phyloP scores from a whole-genome alignment of 2,888 invertebrate species.

The Lepidocyrtoides sp. region DNA sequence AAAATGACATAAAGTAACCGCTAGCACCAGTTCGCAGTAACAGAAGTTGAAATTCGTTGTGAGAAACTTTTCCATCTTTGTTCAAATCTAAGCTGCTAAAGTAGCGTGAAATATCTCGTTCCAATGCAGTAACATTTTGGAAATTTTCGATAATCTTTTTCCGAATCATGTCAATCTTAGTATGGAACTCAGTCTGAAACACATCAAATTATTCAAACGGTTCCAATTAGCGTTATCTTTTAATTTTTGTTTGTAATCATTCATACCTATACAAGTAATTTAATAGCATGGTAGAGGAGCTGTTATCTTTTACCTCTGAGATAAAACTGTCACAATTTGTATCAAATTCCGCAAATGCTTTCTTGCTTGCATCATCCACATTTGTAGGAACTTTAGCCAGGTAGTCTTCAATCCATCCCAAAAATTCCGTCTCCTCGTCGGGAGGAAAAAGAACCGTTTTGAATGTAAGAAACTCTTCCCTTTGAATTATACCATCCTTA shows the following conservation, averaged over 20 bases:
- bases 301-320: slow-evolving; percentile 34
- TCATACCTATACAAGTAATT: too few relatives aligned
- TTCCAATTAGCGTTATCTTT: too few relatives aligned
- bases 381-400: not conserved
- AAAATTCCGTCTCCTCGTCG: slow-evolving; percentile 20
- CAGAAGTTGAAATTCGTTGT: slow-evolving; percentile 58
- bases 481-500: slow-evolving; percentile 21
- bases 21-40: slow-evolving; percentile 36
- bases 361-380: slow-evolving; percentile 3
- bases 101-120: not conserved
- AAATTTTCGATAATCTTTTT: not conserved
- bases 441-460: not conserved
- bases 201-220: too few relatives aligned
- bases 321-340: slow-evolving; percentile 54
- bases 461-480: not conserved
- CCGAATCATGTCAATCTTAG: slow-evolving; percentile 21
- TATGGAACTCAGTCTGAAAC: slow-evolving; percentile 46
- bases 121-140: not conserved
- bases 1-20: too few relatives aligned
- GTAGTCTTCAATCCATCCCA: slow-evolving; percentile 49
- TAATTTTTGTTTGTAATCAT: too few relatives aligned
- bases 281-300: too few relatives aligned
- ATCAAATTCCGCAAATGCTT: slow-evolving; percentile 50
- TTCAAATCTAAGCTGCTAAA: slow-evolving; percentile 57
- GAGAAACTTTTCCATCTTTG: slow-evolving; percentile 50